phyloP scores from a whole-genome alignment of 2,888 invertebrate genomes.

The Globia sparganii region DNA sequence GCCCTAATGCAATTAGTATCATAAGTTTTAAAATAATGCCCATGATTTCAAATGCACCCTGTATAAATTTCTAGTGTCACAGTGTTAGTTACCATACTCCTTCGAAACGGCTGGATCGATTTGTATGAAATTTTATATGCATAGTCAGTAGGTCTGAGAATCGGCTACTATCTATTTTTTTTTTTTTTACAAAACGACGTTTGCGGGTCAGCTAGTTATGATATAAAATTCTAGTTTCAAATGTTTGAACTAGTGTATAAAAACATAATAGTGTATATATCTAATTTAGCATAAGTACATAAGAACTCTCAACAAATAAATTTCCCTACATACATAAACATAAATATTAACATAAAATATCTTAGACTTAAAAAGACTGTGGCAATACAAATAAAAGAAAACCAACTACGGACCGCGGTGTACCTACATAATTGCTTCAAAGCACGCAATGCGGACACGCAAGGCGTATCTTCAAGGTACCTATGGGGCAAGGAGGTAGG shows the following conservation, averaged over 20 bases:
- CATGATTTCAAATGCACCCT: too few relatives aligned
- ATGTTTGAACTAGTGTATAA: neutral
- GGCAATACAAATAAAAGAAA: constrained; percentile 68
- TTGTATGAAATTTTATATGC: too few relatives aligned
- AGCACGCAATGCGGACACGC: constrained; percentile 63
- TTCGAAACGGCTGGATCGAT: too few relatives aligned
- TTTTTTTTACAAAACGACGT: too few relatives aligned
- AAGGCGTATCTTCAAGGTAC: constrained; percentile 55
- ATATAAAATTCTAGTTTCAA: neutral
- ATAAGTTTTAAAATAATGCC: too few relatives aligned
- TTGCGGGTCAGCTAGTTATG: too few relatives aligned
- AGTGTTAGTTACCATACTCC: too few relatives aligned
- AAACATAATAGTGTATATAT: neutral
- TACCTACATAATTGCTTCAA: constrained; percentile 51
- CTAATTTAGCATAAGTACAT: constrained; percentile 24
- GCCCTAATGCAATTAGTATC: too few relatives aligned
- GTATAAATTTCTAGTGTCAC: too few relatives aligned
- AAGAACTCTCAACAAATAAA: constrained; percentile 30
- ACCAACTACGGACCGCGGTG: constrained; percentile 27
- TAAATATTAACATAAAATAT: constrained; percentile 70
- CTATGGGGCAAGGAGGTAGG: constrained; percentile 45
- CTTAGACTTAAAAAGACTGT: constrained; percentile 47
- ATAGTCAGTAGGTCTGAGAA: too few relatives aligned
- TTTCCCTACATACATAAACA: constrained; percentile 60
- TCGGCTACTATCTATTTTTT: too few relatives aligned